Conservation (phyloP, 2,113 vertebrate genomes). For the Cryptotis parvus region DNA sequence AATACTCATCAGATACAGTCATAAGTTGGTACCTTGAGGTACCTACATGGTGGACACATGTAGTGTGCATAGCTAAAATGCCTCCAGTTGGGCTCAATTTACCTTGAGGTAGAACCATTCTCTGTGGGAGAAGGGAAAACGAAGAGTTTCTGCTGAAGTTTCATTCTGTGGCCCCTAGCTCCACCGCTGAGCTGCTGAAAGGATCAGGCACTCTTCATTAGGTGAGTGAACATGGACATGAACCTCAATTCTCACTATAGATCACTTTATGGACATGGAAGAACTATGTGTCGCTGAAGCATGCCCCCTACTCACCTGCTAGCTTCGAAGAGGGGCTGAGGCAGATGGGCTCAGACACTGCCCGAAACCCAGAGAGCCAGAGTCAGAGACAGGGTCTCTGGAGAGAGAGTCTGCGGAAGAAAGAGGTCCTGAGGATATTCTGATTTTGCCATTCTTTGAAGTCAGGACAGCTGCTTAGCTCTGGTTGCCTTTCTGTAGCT, state of each 20-base stretch:
- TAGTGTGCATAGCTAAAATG: background rate
- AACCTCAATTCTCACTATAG: background rate
- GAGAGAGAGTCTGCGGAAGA: background rate
- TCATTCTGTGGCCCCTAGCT: background rate
- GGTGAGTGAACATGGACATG: too few relatives aligned
- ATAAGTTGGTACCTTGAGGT: background rate
- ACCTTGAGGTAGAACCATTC: background rate
- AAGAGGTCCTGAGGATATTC: background rate
- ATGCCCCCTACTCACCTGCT: too few relatives aligned
- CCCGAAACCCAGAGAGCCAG: too few relatives aligned
- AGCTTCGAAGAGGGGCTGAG: background rate
- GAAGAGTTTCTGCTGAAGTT: background rate
- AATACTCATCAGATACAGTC: too few relatives aligned
- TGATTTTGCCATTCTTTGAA: background rate
- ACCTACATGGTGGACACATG: background rate
- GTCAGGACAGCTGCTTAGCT: background rate
- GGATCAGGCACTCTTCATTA: background rate
- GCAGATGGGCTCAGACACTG: too few relatives aligned
- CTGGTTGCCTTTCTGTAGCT: background rate
- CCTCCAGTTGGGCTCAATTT: background rate
- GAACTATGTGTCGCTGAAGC: background rate
- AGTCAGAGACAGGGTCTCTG: too few relatives aligned
- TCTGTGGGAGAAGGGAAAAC: background rate
- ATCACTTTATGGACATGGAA: fast-evolving
- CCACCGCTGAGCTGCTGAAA: background rate